A percentile compares a stretch with the other conserved stretches of the same genome.
Conservation (phyloP, 1,140 invertebrate species). For the Cydia pomonella region DNA sequence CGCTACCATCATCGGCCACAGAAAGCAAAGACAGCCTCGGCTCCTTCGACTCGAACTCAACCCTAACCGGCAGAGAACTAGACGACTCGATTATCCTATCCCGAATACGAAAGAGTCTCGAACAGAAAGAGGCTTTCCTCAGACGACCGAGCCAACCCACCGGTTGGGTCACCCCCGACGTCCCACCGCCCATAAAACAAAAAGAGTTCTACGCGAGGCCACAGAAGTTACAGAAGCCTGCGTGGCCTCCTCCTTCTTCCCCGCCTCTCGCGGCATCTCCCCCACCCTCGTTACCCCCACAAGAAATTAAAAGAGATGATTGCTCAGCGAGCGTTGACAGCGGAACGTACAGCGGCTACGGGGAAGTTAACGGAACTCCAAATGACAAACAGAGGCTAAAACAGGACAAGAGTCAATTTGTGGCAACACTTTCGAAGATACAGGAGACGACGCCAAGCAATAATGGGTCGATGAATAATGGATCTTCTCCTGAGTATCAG, state of each 20-base stretch:
- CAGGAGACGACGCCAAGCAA: slow-evolving; percentile 82
- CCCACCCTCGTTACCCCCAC: slow-evolving; percentile 52
- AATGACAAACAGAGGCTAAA: slow-evolving; percentile 68
- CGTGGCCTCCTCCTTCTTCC: slow-evolving; percentile 86
- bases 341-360: slow-evolving; percentile 71
- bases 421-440: slow-evolving; percentile 83
- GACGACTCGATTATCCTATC: slow-evolving; percentile 86
- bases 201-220: slow-evolving; percentile 89
- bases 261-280: slow-evolving; percentile 64
- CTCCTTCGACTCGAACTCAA: slow-evolving; percentile 84
- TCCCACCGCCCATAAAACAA: slow-evolving; percentile 79
- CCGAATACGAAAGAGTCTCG: slow-evolving; percentile 89
- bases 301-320: slow-evolving; percentile 65
- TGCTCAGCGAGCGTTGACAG: slow-evolving; percentile 73
- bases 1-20: slow-evolving; percentile 81
- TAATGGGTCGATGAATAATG: slow-evolving; percentile 64
- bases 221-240: slow-evolving; percentile 86
- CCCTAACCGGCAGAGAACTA: slow-evolving; percentile 84
- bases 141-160: slow-evolving; percentile 86
- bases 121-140: slow-evolving; percentile 94
- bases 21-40: slow-evolving; percentile 84
- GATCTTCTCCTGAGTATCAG: slow-evolving; percentile 56
- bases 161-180: slow-evolving; percentile 80
- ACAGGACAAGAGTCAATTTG: slow-evolving; percentile 81
- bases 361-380: slow-evolving; percentile 69